Base-by-base conservation (phyloP, 2,113 vertebrate species). In the Crotalus tigris region DNA sequence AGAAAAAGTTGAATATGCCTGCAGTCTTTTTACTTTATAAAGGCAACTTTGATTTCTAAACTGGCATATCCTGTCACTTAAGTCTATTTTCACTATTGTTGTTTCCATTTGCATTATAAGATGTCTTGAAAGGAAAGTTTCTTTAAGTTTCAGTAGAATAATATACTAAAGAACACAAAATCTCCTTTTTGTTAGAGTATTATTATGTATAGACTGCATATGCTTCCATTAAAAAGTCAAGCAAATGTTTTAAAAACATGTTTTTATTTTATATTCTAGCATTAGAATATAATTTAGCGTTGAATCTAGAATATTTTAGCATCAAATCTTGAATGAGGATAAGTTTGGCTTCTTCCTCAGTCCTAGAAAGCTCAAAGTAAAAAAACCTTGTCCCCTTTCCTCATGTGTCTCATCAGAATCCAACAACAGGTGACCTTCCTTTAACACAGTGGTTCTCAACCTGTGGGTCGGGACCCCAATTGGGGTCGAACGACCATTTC, bases 381-480 rank as follows among this genome's bases (percentile, higher is more conserved):
- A 69, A n/a, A n/a, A 51, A 85, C 6, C 89, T 46, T 69, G 46
- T 11, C 55, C 33, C 24, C 33, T 15, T 33, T 6, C 8, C 46
- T 12, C 89, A 8, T 46, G 3, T 11, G 4, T 26, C 55, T 39
- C 10, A 11, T 21, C 1, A 7, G 13, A 21, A 75, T 53, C 64
- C 85, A 86, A 58, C 92, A 93, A 53, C 53, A 91, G 92, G 92
- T 91, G 59, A 93, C 90, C 90, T 93, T 91, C 49, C 90, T 58
- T 69, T 49, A 93, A 55, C 89, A 91, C 2, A 39, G 39, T 39
- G 39, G 39, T 39, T 2, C 39, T 39, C 39, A 39, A 39, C 39
- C 39, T 39, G 39, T 39, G 39, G 39, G 39, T 39, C 39, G 39
- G 39, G 39, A 39, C 39, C 39, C 39, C 39, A 39, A 2, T 39